A percentile compares a stretch with the other conserved stretches of the same genome.
These are phyloP conservation scores for Orius insidiosus DNA, from an alignment of 1,140 invertebrate species.

Conservation along the genomic window DNA sequence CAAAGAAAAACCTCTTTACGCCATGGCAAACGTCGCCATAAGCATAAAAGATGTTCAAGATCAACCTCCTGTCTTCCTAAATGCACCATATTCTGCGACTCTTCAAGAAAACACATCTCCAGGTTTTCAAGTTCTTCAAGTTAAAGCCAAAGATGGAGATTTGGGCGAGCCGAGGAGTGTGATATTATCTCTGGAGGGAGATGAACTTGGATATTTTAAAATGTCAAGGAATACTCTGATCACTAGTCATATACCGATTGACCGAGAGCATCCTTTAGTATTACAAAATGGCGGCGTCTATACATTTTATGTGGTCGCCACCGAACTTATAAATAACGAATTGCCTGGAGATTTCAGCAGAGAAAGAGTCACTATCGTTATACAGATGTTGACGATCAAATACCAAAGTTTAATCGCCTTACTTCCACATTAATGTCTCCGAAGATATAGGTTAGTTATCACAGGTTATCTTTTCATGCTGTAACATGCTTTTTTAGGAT, in stretches of 20 bases:
- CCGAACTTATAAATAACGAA: slow-evolving; percentile 53
- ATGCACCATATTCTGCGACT: slow-evolving; percentile 57
- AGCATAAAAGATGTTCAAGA: slow-evolving; percentile 63
- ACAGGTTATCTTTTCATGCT: no score
- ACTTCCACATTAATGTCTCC: slow-evolving; percentile 50
- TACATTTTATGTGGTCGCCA: slow-evolving; percentile 51
- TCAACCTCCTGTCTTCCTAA: slow-evolving; percentile 58
- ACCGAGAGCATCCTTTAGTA: slow-evolving; percentile 53
- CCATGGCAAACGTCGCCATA: slow-evolving; percentile 51
- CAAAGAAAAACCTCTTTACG: slow-evolving; percentile 33
- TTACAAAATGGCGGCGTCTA: slow-evolving; percentile 63
- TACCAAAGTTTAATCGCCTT: slow-evolving; percentile 51
- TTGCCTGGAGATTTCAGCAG: slow-evolving; percentile 45
- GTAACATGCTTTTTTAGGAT: slow-evolving; percentile 22
- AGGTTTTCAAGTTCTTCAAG: slow-evolving; percentile 38
- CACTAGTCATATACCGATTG: slow-evolving; percentile 44
- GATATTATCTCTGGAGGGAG: slow-evolving; percentile 44
- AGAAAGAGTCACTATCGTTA: slow-evolving; percentile 55
- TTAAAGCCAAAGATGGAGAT: slow-evolving; percentile 58
- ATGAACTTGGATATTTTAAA: slow-evolving; percentile 47
- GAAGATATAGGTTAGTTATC: slow-evolving; percentile 54
- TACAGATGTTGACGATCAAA: slow-evolving; percentile 67
- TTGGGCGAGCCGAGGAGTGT: slow-evolving; percentile 48
- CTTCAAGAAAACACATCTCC: slow-evolving; percentile 51
- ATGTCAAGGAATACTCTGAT: slow-evolving; percentile 30